Evolutionary conservation across 2,888 invertebrate species (phyloP), one percentile per base, ranked within the genome.

Genomic region (Caenorhabditis sp.): DNA sequence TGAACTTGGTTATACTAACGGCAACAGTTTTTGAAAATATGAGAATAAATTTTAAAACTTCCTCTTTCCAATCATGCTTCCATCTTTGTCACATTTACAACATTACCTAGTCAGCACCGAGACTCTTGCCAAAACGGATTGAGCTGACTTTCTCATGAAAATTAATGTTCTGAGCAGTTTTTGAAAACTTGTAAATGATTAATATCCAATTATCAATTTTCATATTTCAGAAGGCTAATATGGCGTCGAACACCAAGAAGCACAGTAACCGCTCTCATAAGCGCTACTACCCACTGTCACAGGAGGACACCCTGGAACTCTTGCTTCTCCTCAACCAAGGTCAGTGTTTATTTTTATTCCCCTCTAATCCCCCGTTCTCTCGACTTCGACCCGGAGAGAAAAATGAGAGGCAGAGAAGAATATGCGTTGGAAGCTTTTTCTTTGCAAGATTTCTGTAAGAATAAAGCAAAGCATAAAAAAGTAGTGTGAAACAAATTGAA

Each of bases 221-320:
- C 38, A 38, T 38, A 31, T 59, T 69, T 19, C 51, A 80, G 80
- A 73, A 73, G 59, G 72, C 80, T 22, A 80, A 73, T 51, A 73
- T 80, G 75, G 68, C 73, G 54, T 31, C 76, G 19, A 75, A 74
- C 61, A 74, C 79, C 5, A 83, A 83, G 51, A 83, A 83, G 56
- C 79, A 74, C 70, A 83, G 83, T 35, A 83, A 83, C 58, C 83
- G 79, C 26, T 79, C 79, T 2, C 74, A 68, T 47, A 81, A 82
- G 61, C 68, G 82, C 51, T 89, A 87, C 77, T 88, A 88, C 51
- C 89, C 89, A 35, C 79, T 89, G 59, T 87, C 87, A 38, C 88
- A 89, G 61, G 89, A 89, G 68, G 88, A 89, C 63, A 86, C 89
- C 2, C 59, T 87, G 12, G 89, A 89, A 66, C 83, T 89, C 10